phyloP scores from a whole-genome alignment of 1,140 invertebrate genomes.

The Nilaparvata lugens region DNA sequence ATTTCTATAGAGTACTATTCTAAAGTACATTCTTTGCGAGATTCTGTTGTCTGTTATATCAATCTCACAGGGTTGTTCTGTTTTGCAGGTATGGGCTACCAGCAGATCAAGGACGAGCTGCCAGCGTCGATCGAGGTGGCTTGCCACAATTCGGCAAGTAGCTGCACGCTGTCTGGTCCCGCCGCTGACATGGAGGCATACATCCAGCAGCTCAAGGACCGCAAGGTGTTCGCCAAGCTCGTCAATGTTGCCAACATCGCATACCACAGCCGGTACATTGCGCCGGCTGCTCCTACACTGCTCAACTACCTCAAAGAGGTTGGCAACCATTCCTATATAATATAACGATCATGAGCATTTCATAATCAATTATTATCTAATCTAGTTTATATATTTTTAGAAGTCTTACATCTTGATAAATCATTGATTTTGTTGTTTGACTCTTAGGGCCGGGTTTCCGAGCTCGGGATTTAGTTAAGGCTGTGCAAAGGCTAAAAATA shows the following conservation, averaged over 20 bases:
- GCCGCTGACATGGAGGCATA: slow-evolving; percentile 39
- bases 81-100: slow-evolving; percentile 33
- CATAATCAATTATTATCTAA: no score
- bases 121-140: slow-evolving; percentile 55
- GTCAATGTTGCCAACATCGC: slow-evolving; percentile 61
- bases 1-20: no score
- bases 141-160: slow-evolving; percentile 59
- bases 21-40: slow-evolving; percentile 30
- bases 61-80: no score
- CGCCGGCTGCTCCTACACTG: slow-evolving; percentile 56
- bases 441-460: no score
- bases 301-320: slow-evolving; percentile 60
- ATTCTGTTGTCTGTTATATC: slow-evolving; percentile 69
- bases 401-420: no score
- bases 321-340: no score
- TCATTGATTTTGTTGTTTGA: no score
- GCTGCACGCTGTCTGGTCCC: slow-evolving; percentile 61
- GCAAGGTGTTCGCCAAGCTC: slow-evolving; percentile 67
- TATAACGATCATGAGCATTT: no score
- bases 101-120: slow-evolving; percentile 44
- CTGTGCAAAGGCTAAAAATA: no score
- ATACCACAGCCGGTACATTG: slow-evolving; percentile 72
- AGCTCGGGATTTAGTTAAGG: no score
- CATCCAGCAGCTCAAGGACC: slow-evolving; percentile 40
- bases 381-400: no score